A percentile compares a stretch with the other conserved stretches of the same genome.
Evolutionary conservation across 2,888 invertebrate genomes (phyloP).

Genomic region (Scrobipalpa atriplicella): DNA sequence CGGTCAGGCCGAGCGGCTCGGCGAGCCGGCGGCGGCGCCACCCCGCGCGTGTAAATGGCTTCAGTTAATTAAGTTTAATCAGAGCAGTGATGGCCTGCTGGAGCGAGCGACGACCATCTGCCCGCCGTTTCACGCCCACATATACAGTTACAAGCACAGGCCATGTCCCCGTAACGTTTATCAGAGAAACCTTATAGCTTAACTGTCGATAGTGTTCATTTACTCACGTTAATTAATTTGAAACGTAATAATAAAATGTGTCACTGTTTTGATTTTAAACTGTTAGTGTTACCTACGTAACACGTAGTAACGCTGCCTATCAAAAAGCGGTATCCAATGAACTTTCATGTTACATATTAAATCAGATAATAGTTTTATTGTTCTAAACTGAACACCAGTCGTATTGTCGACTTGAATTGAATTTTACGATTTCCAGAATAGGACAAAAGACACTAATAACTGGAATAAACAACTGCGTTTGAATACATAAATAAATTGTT

Average conservation of each 20-base stretch:
- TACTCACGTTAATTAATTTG: constrained; percentile 20
- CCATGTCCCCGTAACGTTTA: constrained; percentile 28
- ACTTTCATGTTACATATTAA: too few relatives aligned
- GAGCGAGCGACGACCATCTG: constrained; percentile 73
- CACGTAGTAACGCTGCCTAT: background rate
- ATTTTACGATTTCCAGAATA: constrained; percentile 26
- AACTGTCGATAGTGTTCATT: constrained; percentile 20
- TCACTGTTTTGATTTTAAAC: background rate
- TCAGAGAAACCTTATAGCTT: constrained; percentile 30
- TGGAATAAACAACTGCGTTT: constrained; percentile 14
- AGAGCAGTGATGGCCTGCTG: constrained; percentile 63
- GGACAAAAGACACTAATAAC: constrained; percentile 26
- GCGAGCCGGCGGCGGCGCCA: constrained; percentile 39
- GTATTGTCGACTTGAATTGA: constrained; percentile 17
- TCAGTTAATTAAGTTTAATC: constrained; percentile 83
- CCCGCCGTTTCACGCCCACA: constrained; percentile 71
- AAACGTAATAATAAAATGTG: constrained; percentile 9
- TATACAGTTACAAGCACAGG: constrained; percentile 61
- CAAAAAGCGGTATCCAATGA: background rate
- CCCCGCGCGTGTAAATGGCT: constrained; percentile 75
- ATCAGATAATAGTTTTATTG: constrained; percentile 30
- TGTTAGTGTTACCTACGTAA: background rate
- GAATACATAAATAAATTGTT: constrained; percentile 18
- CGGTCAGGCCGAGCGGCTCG: constrained; percentile 27
- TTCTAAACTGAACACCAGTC: constrained; percentile 19